phyloP scores from a whole-genome alignment of 2,113 vertebrate species.

The Upupa epops region DNA sequence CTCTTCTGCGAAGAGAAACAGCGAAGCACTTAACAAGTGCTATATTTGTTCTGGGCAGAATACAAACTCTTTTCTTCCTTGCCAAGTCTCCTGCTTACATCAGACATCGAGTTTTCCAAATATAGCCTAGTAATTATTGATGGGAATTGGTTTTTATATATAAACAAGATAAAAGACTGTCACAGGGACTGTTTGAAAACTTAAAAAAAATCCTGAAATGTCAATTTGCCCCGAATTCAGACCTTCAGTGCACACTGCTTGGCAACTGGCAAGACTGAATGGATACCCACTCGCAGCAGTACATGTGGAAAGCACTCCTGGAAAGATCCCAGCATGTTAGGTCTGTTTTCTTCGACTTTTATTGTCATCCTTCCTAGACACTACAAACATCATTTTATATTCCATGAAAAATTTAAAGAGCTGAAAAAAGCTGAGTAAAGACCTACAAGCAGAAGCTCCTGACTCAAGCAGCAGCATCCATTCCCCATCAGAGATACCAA shows the following conservation, averaged over 20 bases:
- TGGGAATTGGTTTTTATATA: background rate
- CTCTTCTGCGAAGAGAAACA: background rate
- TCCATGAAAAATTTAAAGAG: background rate
- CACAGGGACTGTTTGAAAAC: background rate
- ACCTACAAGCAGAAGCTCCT: background rate
- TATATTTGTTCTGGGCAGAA: constrained; percentile 41
- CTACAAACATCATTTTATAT: background rate
- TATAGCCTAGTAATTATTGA: constrained; percentile 52
- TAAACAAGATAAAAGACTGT: background rate
- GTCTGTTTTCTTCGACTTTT: background rate
- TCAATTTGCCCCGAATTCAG: background rate
- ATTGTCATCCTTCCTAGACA: background rate
- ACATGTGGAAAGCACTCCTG: background rate
- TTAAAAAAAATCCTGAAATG: background rate
- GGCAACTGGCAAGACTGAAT: background rate
- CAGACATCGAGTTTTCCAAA: constrained; percentile 27
- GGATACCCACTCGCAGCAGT: background rate
- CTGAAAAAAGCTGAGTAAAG: background rate
- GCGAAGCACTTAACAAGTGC: constrained; percentile 13
- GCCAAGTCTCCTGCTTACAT: constrained; percentile 43
- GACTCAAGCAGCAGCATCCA: background rate
- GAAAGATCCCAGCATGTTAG: background rate
- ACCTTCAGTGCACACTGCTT: background rate
- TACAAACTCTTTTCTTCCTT: constrained; percentile 14
- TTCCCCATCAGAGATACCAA: background rate